These are phyloP conservation scores for Xestia c-nigrum DNA, from an alignment of 2,888 invertebrate genomes.

Conservation along the genomic window DNA sequence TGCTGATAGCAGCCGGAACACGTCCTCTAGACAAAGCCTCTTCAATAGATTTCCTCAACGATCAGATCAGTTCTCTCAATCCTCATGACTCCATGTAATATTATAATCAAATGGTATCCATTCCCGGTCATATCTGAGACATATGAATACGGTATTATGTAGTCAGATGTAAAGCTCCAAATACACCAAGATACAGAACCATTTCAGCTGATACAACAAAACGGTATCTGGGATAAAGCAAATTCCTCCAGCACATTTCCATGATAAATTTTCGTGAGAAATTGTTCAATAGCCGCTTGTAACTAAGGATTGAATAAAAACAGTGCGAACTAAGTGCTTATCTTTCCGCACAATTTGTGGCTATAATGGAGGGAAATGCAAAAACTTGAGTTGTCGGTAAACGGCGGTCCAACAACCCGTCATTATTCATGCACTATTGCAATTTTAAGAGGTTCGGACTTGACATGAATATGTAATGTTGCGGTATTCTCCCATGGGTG, in stretches of 20 bases:
- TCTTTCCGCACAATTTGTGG: conserved; percentile 63
- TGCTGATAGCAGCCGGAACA: conserved; percentile 15
- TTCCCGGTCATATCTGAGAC: conserved; percentile 1
- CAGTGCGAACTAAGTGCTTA: conserved; percentile 61
- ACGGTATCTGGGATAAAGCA: conserved; percentile 33
- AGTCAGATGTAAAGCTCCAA: not conserved
- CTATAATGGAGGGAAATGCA: conserved; percentile 58
- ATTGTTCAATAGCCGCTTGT: conserved; percentile 40
- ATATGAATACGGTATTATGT: not conserved
- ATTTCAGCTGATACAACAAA: conserved; percentile 5
- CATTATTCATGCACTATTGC: conserved; percentile 60
- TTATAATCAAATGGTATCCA: conserved; percentile 35
- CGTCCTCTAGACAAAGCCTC: not conserved
- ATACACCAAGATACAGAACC: not conserved
- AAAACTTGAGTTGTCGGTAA: conserved; percentile 56
- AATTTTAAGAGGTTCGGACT: conserved; percentile 56
- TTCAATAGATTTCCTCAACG: conserved; percentile 23
- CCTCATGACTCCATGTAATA: conserved; percentile 23
- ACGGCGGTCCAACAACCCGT: conserved; percentile 51
- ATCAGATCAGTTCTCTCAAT: conserved; percentile 5
- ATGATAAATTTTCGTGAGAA: conserved; percentile 54
- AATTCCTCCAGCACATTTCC: conserved; percentile 26
- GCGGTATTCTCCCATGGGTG: conserved; percentile 52
- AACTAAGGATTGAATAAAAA: conserved; percentile 53
- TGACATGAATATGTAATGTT: conserved; percentile 52